Percentiles rank a stretch among this genome's conserved stretches.
Evolutionary conservation across 2,797 vertebrate species (phyloP).

Genomic region (Pelochelys cantorii): DNA sequence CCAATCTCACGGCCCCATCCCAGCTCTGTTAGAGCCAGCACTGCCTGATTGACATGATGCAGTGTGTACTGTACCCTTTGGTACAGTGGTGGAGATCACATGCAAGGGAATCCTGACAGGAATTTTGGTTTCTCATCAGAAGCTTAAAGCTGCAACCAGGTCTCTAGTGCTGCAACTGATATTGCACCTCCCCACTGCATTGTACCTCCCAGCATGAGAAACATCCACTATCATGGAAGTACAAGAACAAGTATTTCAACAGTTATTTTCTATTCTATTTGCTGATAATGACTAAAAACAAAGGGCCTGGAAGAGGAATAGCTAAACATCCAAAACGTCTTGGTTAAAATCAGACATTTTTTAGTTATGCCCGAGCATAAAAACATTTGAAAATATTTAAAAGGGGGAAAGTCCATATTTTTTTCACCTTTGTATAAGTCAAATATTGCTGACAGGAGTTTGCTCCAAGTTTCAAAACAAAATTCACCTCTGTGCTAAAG

Average conservation of each 20-base stretch:
- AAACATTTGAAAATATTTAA: background rate
- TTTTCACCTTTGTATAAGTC: background rate
- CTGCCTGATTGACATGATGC: background rate
- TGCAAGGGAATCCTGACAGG: background rate
- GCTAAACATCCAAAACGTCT: background rate
- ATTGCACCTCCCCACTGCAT: fast-evolving
- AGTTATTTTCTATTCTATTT: conserved; percentile 4
- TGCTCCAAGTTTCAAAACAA: background rate
- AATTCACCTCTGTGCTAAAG: background rate
- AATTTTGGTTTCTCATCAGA: background rate
- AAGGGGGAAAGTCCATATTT: background rate
- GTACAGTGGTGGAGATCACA: background rate
- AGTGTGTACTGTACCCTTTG: background rate
- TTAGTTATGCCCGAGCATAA: background rate
- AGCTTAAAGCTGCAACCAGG: background rate
- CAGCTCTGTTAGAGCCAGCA: background rate
- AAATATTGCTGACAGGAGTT: background rate
- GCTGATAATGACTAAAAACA: background rate
- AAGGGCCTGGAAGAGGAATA: background rate
- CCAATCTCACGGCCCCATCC: background rate
- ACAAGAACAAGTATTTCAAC: background rate
- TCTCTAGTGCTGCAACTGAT: background rate
- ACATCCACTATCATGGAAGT: background rate
- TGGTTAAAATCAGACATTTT: background rate
- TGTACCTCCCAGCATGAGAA: background rate